Percentiles rank a stretch among this genome's conserved stretches.
phyloP scores from a whole-genome alignment of 1,140 invertebrate species.

The Asbolus verrucosus region DNA sequence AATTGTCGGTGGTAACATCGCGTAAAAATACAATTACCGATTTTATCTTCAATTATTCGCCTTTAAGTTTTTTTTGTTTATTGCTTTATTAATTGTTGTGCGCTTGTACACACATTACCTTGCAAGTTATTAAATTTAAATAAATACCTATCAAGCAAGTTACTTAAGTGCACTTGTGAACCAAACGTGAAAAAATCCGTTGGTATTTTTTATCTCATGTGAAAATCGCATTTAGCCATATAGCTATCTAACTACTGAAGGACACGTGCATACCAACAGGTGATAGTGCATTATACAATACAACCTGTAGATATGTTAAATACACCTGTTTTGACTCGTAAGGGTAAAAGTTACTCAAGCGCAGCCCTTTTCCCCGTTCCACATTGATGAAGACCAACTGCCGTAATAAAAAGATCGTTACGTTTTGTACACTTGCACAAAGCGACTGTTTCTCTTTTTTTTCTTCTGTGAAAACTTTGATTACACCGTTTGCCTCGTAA shows the following conservation, averaged over 20 bases:
- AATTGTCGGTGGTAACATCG: not conserved
- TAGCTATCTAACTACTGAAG: not conserved
- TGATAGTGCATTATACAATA: not conserved
- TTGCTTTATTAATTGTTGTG: not conserved
- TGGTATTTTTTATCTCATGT: not conserved
- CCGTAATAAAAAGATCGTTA: conserved; percentile 31
- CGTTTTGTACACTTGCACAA: conserved; percentile 36
- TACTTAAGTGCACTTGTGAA: conserved; percentile 1
- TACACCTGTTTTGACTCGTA: conserved; percentile 25
- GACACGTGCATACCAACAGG: not conserved
- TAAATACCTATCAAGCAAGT: not conserved
- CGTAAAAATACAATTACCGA: not conserved
- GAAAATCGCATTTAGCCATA: conserved; percentile 1
- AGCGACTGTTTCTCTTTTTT: conserved; percentile 3
- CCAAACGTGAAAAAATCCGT: not conserved
- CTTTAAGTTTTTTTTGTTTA: not conserved
- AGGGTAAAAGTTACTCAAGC: conserved; percentile 1
- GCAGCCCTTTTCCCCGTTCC: not conserved
- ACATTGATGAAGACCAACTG: conserved; percentile 20
- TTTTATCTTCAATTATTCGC: not conserved
- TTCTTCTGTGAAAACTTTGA: conserved; percentile 27
- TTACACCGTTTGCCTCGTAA: conserved; percentile 14
- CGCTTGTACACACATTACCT: not conserved
- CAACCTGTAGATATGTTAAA: not conserved
- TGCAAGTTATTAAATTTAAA: not conserved